phyloP scores from a whole-genome alignment of 1,140 invertebrate species.

The Listronotus bonariensis region DNA sequence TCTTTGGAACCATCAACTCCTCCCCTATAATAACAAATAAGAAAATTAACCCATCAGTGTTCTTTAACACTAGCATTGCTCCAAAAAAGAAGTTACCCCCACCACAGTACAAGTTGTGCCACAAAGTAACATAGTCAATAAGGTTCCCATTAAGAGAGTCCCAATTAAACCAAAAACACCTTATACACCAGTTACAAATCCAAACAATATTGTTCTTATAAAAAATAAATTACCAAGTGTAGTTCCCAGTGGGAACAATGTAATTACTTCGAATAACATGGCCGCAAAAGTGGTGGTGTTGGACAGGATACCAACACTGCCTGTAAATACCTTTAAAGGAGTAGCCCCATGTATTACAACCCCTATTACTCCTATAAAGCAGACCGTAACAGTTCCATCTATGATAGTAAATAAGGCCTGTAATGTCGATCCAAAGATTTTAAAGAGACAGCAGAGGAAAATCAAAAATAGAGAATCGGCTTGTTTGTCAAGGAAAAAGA shows the following conservation, averaged over 20 bases:
- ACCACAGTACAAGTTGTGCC: slow-evolving; percentile 23
- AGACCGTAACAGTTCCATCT: slow-evolving; percentile 25
- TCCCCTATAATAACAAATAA: background rate
- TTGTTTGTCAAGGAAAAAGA: slow-evolving; percentile 87
- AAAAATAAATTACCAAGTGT: slow-evolving; percentile 35
- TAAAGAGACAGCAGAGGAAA: slow-evolving; percentile 87
- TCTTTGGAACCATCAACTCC: slow-evolving; percentile 20
- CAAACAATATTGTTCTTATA: slow-evolving; percentile 39
- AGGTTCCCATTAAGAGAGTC: slow-evolving; percentile 33
- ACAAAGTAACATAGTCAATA: slow-evolving; percentile 18
- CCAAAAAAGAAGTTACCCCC: slow-evolving; percentile 9
- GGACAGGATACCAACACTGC: slow-evolving; percentile 40
- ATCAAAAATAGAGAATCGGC: slow-evolving; percentile 91
- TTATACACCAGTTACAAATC: slow-evolving; percentile 30
- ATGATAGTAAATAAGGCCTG: slow-evolving; percentile 29
- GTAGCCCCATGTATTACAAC: slow-evolving; percentile 8
- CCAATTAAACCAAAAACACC: slow-evolving; percentile 42
- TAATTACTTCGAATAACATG: background rate
- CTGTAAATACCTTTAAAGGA: slow-evolving; percentile 15
- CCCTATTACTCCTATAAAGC: slow-evolving; percentile 14
- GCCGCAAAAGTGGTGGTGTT: slow-evolving; percentile 44
- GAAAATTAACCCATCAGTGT: background rate
- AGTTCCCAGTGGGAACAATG: background rate
- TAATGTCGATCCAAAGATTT: slow-evolving; percentile 58
- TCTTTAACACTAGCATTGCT: background rate